These are phyloP conservation scores for Muscicapa adusta DNA, from an alignment of 2,113 vertebrate genomes.

Conservation along the genomic window DNA sequence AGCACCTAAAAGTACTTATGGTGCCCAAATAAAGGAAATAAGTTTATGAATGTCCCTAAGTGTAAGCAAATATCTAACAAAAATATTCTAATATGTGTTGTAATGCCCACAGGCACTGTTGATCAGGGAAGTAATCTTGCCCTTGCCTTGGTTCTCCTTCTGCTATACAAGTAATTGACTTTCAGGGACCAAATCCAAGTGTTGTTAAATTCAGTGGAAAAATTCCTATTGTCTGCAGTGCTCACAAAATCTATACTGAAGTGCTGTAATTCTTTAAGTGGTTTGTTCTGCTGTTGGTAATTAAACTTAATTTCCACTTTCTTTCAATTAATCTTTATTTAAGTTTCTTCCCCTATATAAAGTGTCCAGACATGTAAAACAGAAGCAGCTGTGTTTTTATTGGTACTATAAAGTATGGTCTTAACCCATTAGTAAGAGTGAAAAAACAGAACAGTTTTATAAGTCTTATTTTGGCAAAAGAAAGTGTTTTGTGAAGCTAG, in stretches of 20 bases:
- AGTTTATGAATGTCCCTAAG: background rate
- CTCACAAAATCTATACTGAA: slow-evolving; percentile 11
- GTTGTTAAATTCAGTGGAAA: background rate
- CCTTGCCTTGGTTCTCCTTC: background rate
- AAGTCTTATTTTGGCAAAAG: background rate
- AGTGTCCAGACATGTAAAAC: background rate
- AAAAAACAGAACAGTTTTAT: background rate
- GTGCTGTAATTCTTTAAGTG: slow-evolving; percentile 14
- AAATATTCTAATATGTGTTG: background rate
- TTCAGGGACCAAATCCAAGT: slow-evolving; percentile 2
- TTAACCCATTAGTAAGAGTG: slow-evolving; percentile 16
- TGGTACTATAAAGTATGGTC: background rate
- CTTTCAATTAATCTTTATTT: slow-evolving; percentile 50
- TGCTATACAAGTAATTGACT: background rate
- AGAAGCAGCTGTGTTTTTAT: slow-evolving; percentile 50
- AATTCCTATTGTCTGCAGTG: background rate
- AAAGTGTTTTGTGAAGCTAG: background rate
- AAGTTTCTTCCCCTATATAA: slow-evolving; percentile 16
- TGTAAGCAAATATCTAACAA: background rate
- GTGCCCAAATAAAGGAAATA: background rate
- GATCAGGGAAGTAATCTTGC: background rate
- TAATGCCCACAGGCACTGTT: background rate
- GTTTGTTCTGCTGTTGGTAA: slow-evolving; percentile 16
- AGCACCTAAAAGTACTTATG: background rate
- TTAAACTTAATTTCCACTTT: slow-evolving; percentile 35